Percentiles rank a stretch among this genome's conserved stretches.
These are phyloP conservation scores for Turdus rufiventris DNA, from an alignment of 2,113 vertebrate species.

Conservation along the genomic window DNA sequence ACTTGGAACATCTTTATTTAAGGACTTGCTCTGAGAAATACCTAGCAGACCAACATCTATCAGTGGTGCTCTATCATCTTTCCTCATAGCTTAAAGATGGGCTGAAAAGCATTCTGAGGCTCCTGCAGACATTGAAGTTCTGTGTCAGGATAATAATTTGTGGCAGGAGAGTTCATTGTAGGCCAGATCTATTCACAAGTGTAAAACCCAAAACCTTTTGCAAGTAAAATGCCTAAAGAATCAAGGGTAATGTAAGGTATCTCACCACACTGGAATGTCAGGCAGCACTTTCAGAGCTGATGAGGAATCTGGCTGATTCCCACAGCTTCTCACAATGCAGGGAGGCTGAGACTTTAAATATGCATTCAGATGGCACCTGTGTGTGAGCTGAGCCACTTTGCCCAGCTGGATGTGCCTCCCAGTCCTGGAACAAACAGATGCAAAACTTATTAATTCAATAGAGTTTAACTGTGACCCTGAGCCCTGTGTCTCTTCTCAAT, in stretches of 20 bases:
- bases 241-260: not conserved
- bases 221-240: not conserved
- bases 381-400: not conserved
- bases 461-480: not conserved
- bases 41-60: not conserved
- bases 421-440: not conserved
- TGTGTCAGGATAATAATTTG: not conserved
- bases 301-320: not conserved
- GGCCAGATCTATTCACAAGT: not conserved
- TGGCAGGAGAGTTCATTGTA: not conserved
- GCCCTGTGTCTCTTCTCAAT: not conserved
- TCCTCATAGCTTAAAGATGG: not conserved
- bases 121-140: not conserved
- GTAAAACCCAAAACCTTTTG: not conserved
- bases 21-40: not conserved
- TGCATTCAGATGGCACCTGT: fast-evolving
- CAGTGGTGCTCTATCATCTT: not conserved
- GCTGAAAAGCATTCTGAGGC: not conserved
- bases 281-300: not conserved
- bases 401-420: fast-evolving
- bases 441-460: not conserved
- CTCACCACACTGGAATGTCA: not conserved
- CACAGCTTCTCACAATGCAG: not conserved
- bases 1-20: not conserved
- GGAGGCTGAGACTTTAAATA: not conserved